Evolutionary conservation across 2,797 vertebrate species (phyloP), one percentile per base, ranked within the genome.

Genomic region (Tachyglossus aculeatus): DNA sequence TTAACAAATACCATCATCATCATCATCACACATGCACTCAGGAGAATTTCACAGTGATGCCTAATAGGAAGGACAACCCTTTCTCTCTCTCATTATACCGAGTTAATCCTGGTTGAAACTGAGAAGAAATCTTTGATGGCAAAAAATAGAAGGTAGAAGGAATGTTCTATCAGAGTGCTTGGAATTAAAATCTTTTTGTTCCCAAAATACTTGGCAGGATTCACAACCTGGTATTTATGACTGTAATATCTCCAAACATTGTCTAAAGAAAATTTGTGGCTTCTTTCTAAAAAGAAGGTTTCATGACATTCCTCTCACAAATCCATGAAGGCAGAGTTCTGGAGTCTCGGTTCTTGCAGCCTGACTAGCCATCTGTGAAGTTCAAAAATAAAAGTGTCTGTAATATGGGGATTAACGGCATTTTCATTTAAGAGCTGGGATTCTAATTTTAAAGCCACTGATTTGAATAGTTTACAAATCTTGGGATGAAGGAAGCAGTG

Each of bases 381-480:
- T 32, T 7, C 3, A 2, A 45, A n/a, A 67, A 78, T 45, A 73
- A 78, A 81, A 40, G 24, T 11, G 2, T 40, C 67, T 65, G 45
- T 56, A 62, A 83, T 62, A 37, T 0, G 5, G 38, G 54, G 64
- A 50, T 77, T 71, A 81, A 78, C 3, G 37, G 71, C 67, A 68
- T 63, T 82, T 63, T 48, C 71, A 68, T 79, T 78, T 80, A 80
- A 83, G 62, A 66, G 58, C 33, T 58, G 62, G 9, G 58, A 61
- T 73, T 85, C 56, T 85, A 85, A 85, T 76, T 77, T 32, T 58
- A 78, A 38, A 84, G 58, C 16, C 69, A 79, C 24, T 78, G 78
- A 83, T 78, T 88, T 82, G 58, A 86, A 83, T n/a, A 77, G 69
- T 84, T 79, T 82, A 84, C 75, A 81, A 80, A 82, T 36, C 45